Conservation (phyloP, 2,797 vertebrate genomes). For the Sphenopsis melanotis region DNA sequence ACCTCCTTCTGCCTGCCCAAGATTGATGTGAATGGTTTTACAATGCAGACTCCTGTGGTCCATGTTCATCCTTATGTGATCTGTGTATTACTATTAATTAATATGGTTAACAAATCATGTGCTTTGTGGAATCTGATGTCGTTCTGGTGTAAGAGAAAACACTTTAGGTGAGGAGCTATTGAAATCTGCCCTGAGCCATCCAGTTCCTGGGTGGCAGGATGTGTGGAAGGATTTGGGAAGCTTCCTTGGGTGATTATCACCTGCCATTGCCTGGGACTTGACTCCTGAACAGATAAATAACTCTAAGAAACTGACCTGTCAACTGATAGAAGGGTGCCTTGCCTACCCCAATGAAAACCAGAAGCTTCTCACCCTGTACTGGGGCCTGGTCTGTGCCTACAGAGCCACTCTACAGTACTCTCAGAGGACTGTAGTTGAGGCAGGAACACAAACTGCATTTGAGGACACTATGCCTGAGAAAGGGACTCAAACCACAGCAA, state of each 20-base stretch:
- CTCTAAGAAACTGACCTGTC: background rate
- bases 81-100: background rate
- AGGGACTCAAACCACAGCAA: background rate
- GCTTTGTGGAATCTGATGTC: background rate
- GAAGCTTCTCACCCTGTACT: background rate
- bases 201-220: background rate
- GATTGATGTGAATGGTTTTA: background rate
- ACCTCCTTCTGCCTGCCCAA: too few relatives aligned
- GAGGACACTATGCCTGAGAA: background rate
- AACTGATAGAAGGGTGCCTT: background rate
- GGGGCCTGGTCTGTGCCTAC: background rate
- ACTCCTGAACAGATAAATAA: background rate
- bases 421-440: background rate
- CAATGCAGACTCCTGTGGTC: background rate
- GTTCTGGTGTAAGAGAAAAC: background rate
- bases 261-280: background rate
- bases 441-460: background rate
- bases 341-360: background rate
- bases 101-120: background rate
- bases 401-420: background rate
- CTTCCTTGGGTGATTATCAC: background rate
- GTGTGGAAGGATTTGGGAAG: background rate
- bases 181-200: background rate
- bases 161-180: background rate
- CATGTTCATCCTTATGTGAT: background rate